Evolutionary conservation across 1,140 invertebrate genomes (phyloP), one percentile per base, ranked within the genome.

Genomic region (Xylocopa sonorina): DNA sequence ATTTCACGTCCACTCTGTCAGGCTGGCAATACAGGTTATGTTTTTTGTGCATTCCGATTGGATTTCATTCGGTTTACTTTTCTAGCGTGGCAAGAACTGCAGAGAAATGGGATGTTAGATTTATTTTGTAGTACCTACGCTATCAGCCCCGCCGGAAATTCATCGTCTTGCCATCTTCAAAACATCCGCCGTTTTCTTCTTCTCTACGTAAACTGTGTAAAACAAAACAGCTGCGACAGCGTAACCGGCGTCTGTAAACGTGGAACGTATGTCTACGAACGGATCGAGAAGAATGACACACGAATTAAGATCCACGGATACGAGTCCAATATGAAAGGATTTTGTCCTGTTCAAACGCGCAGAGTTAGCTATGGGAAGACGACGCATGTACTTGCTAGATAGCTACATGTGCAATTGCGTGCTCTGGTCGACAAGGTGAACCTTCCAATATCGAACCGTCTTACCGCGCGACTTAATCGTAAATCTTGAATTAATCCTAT

Each of bases 241-340:
- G 21, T 62, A 38, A 27, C 24, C 14, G 48, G 27, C 27, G 29
- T 21, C 21, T 57, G 48, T 16, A 6, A 74, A 38, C 9, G 34
- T 57, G n/a, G n/a, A n/a, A n/a, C n/a, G 27, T 27, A 34, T 41
- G 12, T 27, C n/a, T n/a, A n/a, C 6, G 38, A 34, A 14, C 48
- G n/a, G 12, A 41, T 63, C 27, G 18, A 48, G 58, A 46, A 50
- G 72, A 48, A 63, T 53, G n/a, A 50, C 48, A 46, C 16, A 21
- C 46, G 41, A 69, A 53, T 78, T 84, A 84, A 81, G 53, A 75
- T 77, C 55, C 43, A 73, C 27, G 63, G 68, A 86, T 83, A 77
- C 77, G 43, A 43, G 69, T 83, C 57, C 72, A 69, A 85, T 86
- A 83, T 80, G 84, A 83, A 80, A 85, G 69, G 83, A 77, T 75